Base-by-base conservation (phyloP, 2,888 invertebrate genomes). In the Syrphus vitripennis region DNA sequence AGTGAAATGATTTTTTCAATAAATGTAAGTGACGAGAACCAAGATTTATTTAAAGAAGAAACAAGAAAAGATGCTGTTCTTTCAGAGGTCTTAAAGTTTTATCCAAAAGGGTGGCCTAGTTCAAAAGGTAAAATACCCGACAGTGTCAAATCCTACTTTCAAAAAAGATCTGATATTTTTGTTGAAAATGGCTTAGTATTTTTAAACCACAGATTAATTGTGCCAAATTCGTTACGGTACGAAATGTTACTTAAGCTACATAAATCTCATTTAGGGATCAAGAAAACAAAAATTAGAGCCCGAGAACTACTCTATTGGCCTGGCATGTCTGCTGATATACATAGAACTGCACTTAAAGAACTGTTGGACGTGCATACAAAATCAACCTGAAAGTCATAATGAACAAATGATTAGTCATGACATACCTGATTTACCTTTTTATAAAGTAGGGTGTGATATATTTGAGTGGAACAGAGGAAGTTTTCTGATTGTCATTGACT, bases 341-440 rank as follows among this genome's bases (percentile, higher is more conserved):
- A 37, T 37, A 37, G 37, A 37, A 37, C 37, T 37, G 37, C 37
- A 37, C 37, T 14, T 37, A 37, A 37, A 37, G 14, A 37, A 37
- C 37, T 37, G 37, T 37, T 37, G 37, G 37, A 37, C 37, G 37
- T 37, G 37, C 37, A 37, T 37, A 37, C 37, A 37, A 37, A 37
- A 37, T 37, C 37, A 4, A 37, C 37, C 37, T 37, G 37, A 37
- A 37, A 37, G 14, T 14, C 37, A 12, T 14, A 14, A 37, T 12
- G 14, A 37, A 14, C 14, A 37, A 37, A 34, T 34, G 6, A 5
- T 34, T 7, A 34, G 34, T 34, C 34, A 34, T 34, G 42, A 42
- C n/a, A 42, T 42, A 42, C 42, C 31, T 7, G 69, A 19, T 12
- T 75, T 84, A 59, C 74, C 71, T 12, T 50, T 9, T 71, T 69